Evolutionary conservation across 2,797 vertebrate species (phyloP), one percentile per base, ranked within the genome.

Genomic region (Labroides dimidiatus): DNA sequence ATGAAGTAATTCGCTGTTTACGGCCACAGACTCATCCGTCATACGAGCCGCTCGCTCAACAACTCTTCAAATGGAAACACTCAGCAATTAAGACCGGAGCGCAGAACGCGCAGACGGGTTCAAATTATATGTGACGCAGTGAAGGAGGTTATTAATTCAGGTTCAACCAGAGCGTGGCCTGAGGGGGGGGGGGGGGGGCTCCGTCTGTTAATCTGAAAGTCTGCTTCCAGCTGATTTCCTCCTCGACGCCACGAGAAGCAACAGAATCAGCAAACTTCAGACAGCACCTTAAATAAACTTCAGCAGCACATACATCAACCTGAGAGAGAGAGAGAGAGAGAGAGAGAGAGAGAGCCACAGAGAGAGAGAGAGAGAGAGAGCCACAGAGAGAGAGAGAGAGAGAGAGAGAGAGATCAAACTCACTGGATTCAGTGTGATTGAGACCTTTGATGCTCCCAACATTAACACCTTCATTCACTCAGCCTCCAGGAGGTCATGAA

Each of bases 41-140:
- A 85, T 76, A 73, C 27, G 17, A 47, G 17, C 77, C 57, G 64
- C 81, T 90, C 68, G 80, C 76, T 78, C 77, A 90, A 91, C 85
- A 86, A 81, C 87, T 89, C 89, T 81, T 78, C 75, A 87, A 84
- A 89, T 90, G 69, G 78, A 90, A 83, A 78, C 52, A 73, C 78
- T 87, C 69, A 56, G 87, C 86, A 87, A 89, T 90, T 90, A 87
- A 82, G 78, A 80, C 37, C 66, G 74, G 81, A 71, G 48, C 71
- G 83, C 76, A 77, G 79, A 88, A 77, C 50, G 49, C 60, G 69
- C 62, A 70, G 84, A 81, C 77, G 62, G 76, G 84, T 91, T 89
- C 66, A 85, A 85, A 90, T 89, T 74, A 84, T 67, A 87, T 53
- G 69, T 72, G 72, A 87, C 21, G 64, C 75, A 72, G 79, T 82